These are phyloP conservation scores for Triplophysa tibetana DNA, from an alignment of 2,113 vertebrate genomes.

Conservation along the genomic window DNA sequence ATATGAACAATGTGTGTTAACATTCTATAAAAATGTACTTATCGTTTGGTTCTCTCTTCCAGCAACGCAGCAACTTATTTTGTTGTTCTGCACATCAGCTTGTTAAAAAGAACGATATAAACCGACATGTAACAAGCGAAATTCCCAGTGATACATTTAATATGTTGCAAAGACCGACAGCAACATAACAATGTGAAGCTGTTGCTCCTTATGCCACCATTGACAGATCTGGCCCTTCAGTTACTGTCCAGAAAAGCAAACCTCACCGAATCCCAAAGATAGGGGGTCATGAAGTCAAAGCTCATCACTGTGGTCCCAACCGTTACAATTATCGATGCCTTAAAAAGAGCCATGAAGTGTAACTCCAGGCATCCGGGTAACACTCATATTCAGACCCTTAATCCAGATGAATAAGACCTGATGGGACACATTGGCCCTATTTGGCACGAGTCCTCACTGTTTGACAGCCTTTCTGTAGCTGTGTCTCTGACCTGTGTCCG, in stretches of 20 bases:
- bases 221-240: slow-evolving; percentile 5
- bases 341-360: background rate
- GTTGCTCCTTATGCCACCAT: slow-evolving; percentile 23
- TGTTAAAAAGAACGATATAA: background rate
- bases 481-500: slow-evolving; percentile 64
- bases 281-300: background rate
- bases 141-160: slow-evolving; percentile 11
- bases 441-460: slow-evolving; percentile 46
- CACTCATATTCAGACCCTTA: slow-evolving; percentile 27
- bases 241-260: slow-evolving; percentile 37
- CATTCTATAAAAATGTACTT: background rate
- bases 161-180: slow-evolving; percentile 13
- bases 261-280: background rate
- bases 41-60: background rate
- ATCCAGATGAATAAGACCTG: slow-evolving; percentile 17
- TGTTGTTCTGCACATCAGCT: background rate
- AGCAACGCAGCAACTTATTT: background rate
- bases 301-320: background rate
- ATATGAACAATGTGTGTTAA: background rate
- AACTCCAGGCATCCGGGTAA: background rate
- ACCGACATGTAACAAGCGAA: background rate
- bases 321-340: background rate
- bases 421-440: background rate
- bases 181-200: slow-evolving; percentile 23
- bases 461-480: slow-evolving; percentile 67